Evolutionary conservation across 1,140 invertebrate genomes (phyloP), one percentile per base, ranked within the genome.

Genomic region (Hydropsyche tenuis): DNA sequence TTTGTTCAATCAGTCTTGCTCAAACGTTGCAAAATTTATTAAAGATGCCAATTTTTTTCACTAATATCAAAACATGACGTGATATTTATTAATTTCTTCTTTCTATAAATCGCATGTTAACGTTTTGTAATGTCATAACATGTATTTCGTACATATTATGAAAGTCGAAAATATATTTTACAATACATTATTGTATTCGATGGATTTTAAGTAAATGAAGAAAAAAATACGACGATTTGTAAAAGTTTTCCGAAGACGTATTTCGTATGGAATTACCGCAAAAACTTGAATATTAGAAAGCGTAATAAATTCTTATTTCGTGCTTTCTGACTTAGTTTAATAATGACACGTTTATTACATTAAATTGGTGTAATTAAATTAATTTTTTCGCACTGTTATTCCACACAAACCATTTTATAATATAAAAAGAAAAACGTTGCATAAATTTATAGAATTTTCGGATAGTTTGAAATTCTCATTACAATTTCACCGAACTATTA

Each of bases 1-100:
- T 53, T 53, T 53, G n/a, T 11, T 22, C 25, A 27, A 25, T 63
- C 27, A n/a, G 23, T 37, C 23, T 25, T 37, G 27, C 9, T 63
- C 60, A 63, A 37, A 27, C 25, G 60, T 63, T 63, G 60, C 60
- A 63, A 63, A 63, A 63, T 63, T 25, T 25, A 37, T 63, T n/a
- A 63, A 22, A 16, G 27, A 63, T 63, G 20, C 27, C 14, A 27
- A 30, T 63, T 63, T 63, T 37, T 37, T 37, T 4, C 30, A 37
- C 30, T 9, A 37, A 37, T 37, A 37, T 37, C 30, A 37, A n/a
- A 37, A 37, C 30, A 37, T 37, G 30, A 37, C 30, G 30, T 37
- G 30, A 37, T 37, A 37, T 37, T 37, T 37, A 37, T 37, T 37
- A 37, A 37, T 37, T 37, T 37, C 30, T 37, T 37, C 30, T 37